Conservation (phyloP, 2,888 invertebrate species). For the Tiphia femorata region DNA sequence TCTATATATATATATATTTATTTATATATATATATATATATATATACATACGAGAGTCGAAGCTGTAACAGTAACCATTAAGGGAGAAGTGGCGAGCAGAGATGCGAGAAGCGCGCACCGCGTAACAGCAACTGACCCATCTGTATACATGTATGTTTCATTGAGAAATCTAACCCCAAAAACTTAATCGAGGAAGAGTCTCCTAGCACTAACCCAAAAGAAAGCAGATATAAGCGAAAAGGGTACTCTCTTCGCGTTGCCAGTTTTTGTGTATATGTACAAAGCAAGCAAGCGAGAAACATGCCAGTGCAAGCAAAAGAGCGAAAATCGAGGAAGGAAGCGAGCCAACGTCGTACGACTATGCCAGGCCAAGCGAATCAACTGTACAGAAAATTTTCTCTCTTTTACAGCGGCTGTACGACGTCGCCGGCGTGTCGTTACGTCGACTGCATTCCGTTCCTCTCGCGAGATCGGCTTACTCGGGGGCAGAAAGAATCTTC, state of each 20-base stretch:
- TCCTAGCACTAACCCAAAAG: slow-evolving; percentile 1
- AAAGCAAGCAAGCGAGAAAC: not conserved
- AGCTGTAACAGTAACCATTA: too few species aligned
- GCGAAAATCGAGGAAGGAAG: too few species aligned
- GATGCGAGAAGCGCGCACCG: too few species aligned
- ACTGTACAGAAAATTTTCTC: too few species aligned
- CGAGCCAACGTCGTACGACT: too few species aligned
- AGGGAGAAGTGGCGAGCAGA: too few species aligned
- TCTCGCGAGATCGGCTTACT: slow-evolving; percentile 9
- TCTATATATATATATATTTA: too few species aligned
- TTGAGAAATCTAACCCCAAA: slow-evolving; percentile 26
- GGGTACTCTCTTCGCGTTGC: not conserved
- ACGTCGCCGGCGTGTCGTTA: slow-evolving; percentile 27
- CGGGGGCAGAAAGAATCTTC: slow-evolving; percentile 11
- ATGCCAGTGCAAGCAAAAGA: not conserved
- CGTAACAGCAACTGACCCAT: slow-evolving; percentile 4
- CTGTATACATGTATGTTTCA: slow-evolving; percentile 11
- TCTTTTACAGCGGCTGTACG: slow-evolving; percentile 14
- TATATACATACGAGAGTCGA: too few species aligned
- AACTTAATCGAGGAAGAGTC: too few species aligned
- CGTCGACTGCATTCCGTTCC: slow-evolving; percentile 26
- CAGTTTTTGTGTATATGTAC: slow-evolving; percentile 1
- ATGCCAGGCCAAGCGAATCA: too few species aligned
- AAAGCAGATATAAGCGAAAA: too few species aligned
- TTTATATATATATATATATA: too few species aligned